These are phyloP conservation scores for Merluccius polli DNA, from an alignment of 2,797 vertebrate species.

Conservation along the genomic window DNA sequence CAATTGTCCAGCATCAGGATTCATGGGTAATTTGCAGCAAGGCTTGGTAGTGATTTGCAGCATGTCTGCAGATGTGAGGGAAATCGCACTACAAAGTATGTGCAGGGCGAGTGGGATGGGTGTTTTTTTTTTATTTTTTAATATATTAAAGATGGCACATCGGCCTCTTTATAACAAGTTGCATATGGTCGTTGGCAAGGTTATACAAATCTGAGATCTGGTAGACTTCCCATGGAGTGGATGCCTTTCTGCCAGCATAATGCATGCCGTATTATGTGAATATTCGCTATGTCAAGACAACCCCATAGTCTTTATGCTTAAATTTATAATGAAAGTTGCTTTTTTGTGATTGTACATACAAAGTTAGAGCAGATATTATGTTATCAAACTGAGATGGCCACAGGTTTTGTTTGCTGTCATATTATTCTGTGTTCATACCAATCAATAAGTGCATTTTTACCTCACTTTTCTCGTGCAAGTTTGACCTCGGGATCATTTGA, in stretches of 20 bases:
- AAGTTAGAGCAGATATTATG: background rate
- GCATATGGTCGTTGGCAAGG: background rate
- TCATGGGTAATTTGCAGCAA: constrained; percentile 35
- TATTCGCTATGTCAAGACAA: background rate
- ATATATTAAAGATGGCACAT: constrained; percentile 12
- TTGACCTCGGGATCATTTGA: too few species aligned
- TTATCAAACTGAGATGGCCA: background rate
- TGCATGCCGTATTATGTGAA: background rate
- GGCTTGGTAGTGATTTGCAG: constrained; percentile 26
- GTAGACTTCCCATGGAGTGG: background rate
- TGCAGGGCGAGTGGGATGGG: constrained; percentile 5
- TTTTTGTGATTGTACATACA: background rate
- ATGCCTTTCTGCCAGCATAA: background rate
- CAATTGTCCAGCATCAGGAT: constrained; percentile 32
- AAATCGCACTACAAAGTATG: constrained; percentile 1
- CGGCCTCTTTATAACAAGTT: background rate
- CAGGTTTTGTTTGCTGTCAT: background rate
- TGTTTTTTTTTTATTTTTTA: constrained; percentile 6
- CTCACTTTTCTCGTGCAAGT: too few species aligned
- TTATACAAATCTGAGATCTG: background rate
- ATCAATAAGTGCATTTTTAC: too few species aligned
- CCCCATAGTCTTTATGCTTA: background rate
- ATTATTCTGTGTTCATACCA: too few species aligned
- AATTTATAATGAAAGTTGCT: too few species aligned
- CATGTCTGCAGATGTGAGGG: constrained; percentile 23